Percentiles rank a stretch among this genome's conserved stretches.
Conservation (phyloP, 2,888 invertebrate species). For the Melanotus villosus region DNA sequence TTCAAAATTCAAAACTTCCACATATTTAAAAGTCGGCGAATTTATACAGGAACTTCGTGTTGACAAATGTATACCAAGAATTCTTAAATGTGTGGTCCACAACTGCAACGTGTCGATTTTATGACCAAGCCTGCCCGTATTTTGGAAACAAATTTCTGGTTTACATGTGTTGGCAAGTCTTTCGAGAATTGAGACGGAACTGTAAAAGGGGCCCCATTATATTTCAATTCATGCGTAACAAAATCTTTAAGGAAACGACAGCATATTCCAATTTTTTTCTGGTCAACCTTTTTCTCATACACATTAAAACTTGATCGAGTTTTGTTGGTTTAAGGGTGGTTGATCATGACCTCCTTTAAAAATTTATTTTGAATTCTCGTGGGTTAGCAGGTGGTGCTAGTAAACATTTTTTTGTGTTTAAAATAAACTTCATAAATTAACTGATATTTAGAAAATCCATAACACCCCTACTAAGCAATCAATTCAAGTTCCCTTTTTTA, state of each 20-base stretch:
- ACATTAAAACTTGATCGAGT: background rate
- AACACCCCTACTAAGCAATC: too few relatives aligned
- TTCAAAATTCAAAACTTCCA: too few relatives aligned
- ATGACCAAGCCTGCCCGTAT: slow-evolving; percentile 29
- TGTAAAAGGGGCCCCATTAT: background rate
- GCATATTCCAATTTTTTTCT: background rate
- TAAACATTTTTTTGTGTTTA: too few relatives aligned
- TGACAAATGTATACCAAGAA: slow-evolving; percentile 40
- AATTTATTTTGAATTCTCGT: too few relatives aligned
- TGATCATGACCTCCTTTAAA: too few relatives aligned
- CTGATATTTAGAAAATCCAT: too few relatives aligned
- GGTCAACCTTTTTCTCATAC: background rate
- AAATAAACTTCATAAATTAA: too few relatives aligned
- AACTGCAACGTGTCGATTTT: slow-evolving; percentile 23
- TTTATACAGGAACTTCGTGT: slow-evolving; percentile 25
- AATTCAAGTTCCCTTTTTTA: too few relatives aligned
- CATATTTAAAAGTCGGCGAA: too few relatives aligned
- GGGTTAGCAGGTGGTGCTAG: too few relatives aligned
- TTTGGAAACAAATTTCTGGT: slow-evolving; percentile 35
- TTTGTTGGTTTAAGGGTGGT: too few relatives aligned
- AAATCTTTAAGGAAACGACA: slow-evolving; percentile 9
- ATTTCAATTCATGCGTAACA: background rate
- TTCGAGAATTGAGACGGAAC: background rate
- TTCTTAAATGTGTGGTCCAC: slow-evolving; percentile 40
- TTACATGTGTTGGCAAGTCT: slow-evolving; percentile 36